These are phyloP conservation scores for Ecdyonurus torrentis DNA, from an alignment of 2,888 invertebrate species.

Conservation along the genomic window DNA sequence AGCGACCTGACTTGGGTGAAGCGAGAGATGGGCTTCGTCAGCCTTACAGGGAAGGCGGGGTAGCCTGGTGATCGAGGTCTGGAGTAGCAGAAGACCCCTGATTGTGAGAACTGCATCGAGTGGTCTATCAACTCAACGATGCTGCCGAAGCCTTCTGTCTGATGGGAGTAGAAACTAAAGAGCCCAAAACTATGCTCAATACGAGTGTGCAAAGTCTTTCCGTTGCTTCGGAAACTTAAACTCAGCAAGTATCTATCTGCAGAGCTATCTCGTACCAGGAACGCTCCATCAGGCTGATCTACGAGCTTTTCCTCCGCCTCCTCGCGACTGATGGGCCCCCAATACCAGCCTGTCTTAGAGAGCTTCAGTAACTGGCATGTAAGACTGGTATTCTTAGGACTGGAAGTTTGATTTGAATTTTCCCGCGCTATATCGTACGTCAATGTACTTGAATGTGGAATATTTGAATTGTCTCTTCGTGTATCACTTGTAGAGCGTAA, in stretches of 20 bases:
- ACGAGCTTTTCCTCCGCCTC: slow-evolving; percentile 53
- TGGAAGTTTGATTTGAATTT: not conserved
- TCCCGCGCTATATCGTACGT: too few relatives aligned
- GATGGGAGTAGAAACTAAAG: slow-evolving; percentile 30
- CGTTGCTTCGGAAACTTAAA: slow-evolving; percentile 48
- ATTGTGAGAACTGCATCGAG: slow-evolving; percentile 51
- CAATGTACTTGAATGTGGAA: too few relatives aligned
- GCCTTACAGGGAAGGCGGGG: slow-evolving; percentile 53
- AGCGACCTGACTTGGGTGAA: slow-evolving; percentile 52
- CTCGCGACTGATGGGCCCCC: slow-evolving; percentile 56
- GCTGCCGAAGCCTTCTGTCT: slow-evolving; percentile 36
- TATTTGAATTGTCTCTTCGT: not conserved
- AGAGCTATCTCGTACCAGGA: slow-evolving; percentile 61
- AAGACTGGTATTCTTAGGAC: slow-evolving; percentile 9
- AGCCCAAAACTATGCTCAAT: slow-evolving; percentile 53
- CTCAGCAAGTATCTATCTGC: slow-evolving; percentile 50
- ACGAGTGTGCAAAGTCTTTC: slow-evolving; percentile 52
- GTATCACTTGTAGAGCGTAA: slow-evolving; percentile 6
- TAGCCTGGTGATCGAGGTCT: slow-evolving; percentile 44
- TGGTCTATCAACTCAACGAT: slow-evolving; percentile 56
- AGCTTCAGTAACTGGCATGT: slow-evolving; percentile 14
- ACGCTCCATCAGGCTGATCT: slow-evolving; percentile 55
- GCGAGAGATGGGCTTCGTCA: slow-evolving; percentile 56
- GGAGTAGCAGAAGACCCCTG: slow-evolving; percentile 55
- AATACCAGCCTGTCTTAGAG: slow-evolving; percentile 49